Evolutionary conservation across 2,797 vertebrate species (phyloP), one percentile per base, ranked within the genome.

Genomic region (Meriones psammophilus): DNA sequence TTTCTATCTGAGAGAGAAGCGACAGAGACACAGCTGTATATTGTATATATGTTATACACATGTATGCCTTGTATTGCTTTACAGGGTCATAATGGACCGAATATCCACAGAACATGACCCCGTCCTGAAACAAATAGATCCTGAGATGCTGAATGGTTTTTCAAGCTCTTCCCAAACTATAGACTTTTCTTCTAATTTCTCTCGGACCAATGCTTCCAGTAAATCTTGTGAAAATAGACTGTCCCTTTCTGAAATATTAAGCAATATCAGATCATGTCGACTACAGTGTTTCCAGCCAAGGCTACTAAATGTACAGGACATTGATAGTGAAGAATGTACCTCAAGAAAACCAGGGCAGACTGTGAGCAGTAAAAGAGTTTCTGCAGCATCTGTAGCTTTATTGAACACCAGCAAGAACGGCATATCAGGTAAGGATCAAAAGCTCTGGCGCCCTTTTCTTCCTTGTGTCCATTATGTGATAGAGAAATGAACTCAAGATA

Each of bases 241-340:
- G 96, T 99, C 99, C 95, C 98, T 99, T 97, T 98, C 99, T 95
- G 98, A 99, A 98, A 98, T 99, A 97, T 97, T 99, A 98, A 99
- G 98, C 98, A 99, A 99, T 99, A 99, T 99, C 98, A 99, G 99
- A 98, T 98, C 99, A 96, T 99, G 99, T 98, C 99, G 99, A 98
- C 99, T 99, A 98, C 99, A 99, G 98, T 99, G 99, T 99, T 99
- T 99, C 97, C 99, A 99, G 97, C 99, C 99, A 96, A 99, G 99
- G 98, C 98, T 98, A 93, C 97, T 98, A 97, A 98, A 98, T 96
- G 97, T 98, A 97, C 99, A 98, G 97, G 98, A 98, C 97, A 98
- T 96, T 62, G 98, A 98, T 95, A 98, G 98, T 86, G 98, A 99
- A 98, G 98, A 98, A 97, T 98, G 99, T 98, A 99, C 98, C 98